Conservation (phyloP, 2,797 vertebrate genomes). For the Labeo calbasu region DNA sequence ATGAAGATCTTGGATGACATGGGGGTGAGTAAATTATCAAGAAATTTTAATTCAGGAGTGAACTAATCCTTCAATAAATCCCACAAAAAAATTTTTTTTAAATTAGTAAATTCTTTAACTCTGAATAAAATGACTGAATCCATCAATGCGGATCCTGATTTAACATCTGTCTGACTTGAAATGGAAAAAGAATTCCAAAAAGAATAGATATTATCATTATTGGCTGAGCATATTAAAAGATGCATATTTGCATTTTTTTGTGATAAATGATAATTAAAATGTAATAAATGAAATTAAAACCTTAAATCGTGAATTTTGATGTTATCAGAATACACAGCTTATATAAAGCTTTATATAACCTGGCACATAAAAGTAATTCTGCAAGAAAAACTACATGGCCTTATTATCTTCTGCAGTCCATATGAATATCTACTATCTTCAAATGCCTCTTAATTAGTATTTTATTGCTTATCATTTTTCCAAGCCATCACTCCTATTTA, state of each 20-base stretch:
- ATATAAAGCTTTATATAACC: too few species aligned
- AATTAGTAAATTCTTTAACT: too few species aligned
- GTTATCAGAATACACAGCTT: neutral
- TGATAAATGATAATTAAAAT: neutral
- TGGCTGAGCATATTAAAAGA: neutral
- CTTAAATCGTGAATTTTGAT: neutral
- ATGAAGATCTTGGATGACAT: too few species aligned
- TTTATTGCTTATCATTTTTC: slow-evolving; percentile 33
- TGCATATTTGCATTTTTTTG: neutral
- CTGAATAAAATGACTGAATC: neutral
- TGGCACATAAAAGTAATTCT: too few species aligned
- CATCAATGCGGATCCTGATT: neutral
- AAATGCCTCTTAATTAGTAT: slow-evolving; percentile 19
- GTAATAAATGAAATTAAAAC: neutral
- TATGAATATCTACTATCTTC: neutral
- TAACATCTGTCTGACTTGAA: neutral
- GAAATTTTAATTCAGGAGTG: too few species aligned
- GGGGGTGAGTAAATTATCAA: too few species aligned
- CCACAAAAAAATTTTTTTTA: too few species aligned
- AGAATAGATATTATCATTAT: neutral
- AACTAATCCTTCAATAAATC: neutral
- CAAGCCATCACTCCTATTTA: slow-evolving; percentile 29
- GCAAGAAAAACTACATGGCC: neutral
- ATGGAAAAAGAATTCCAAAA: neutral
- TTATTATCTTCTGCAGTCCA: neutral